Evolutionary conservation across 37 sponge, comb jelly and placozoan species (phyloP).

Genomic region (Ianthella basta): DNA sequence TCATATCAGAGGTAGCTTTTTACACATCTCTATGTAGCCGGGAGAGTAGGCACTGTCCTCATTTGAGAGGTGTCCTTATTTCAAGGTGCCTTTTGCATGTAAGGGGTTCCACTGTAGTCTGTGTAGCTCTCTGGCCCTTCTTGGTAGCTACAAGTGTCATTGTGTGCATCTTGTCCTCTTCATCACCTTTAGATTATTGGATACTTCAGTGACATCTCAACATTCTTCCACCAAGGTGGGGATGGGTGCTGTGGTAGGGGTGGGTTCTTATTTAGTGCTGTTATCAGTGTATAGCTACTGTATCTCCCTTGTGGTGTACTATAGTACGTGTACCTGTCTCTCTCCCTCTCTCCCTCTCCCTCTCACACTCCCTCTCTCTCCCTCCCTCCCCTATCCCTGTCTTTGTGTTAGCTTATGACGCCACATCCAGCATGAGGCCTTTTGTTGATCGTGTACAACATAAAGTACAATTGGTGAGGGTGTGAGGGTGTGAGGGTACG

Average conservation of each 20-base stretch:
- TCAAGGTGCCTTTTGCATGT: no score
- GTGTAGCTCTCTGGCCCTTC: not conserved
- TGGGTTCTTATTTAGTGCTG: not conserved
- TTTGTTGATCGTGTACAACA: conserved; percentile 69
- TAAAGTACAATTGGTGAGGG: conserved; percentile 80
- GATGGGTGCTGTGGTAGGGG: not conserved
- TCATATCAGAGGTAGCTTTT: no score
- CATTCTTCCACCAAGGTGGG: conserved; percentile 77
- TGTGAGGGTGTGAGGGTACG: not conserved
- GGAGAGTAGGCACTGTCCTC: no score
- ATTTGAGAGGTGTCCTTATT: no score
- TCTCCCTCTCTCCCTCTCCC: not conserved
- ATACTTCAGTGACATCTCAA: conserved; percentile 75
- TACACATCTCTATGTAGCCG: no score
- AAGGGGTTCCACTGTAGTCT: no score
- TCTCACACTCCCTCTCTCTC: not conserved
- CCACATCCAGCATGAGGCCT: conserved; percentile 44
- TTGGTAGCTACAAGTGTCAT: no score
- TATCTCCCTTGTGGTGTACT: no score
- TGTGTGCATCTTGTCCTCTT: not conserved
- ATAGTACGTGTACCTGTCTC: not conserved
- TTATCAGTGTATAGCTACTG: not conserved
- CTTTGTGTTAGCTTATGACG: conserved; percentile 62
- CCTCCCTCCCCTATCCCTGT: not conserved
- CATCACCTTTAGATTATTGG: conserved; percentile 67